A percentile compares a stretch with the other conserved stretches of the same genome.
phyloP scores from a whole-genome alignment of 2,888 invertebrate species.

The Euplagia quadripunctaria region DNA sequence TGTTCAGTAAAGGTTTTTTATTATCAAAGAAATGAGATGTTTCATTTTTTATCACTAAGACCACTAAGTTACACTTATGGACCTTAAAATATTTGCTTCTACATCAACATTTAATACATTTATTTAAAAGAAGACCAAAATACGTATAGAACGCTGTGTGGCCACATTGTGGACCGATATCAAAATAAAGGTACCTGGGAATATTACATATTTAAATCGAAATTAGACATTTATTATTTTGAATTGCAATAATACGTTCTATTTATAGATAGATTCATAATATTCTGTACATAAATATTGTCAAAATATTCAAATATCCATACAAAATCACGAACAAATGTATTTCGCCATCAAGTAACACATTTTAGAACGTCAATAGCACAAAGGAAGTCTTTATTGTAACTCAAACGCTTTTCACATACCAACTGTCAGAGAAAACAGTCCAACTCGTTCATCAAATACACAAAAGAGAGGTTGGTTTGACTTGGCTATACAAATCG shows the following conservation, averaged over 20 bases:
- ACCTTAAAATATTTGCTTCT: not conserved
- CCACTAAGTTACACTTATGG: not conserved
- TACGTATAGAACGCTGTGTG: not conserved
- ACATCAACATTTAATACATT: not conserved
- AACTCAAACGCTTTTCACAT: not conserved
- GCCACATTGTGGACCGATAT: not conserved
- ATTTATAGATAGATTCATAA: not conserved
- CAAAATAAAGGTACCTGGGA: not conserved
- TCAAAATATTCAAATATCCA: not conserved
- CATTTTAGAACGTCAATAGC: not conserved
- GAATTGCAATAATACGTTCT: not conserved
- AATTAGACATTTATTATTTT: too few relatives aligned
- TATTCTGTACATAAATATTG: not conserved
- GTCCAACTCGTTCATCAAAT: slow-evolving; percentile 23
- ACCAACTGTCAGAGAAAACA: slow-evolving; percentile 9
- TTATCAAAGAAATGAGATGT: too few relatives aligned
- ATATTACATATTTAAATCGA: too few relatives aligned
- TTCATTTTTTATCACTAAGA: too few relatives aligned
- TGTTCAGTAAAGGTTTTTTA: too few relatives aligned
- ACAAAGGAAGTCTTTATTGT: not conserved
- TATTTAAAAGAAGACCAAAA: not conserved
- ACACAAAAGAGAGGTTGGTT: slow-evolving; percentile 18
- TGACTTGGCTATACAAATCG: slow-evolving; percentile 25
- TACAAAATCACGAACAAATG: not conserved
- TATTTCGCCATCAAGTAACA: not conserved